phyloP scores from a whole-genome alignment of 2,888 invertebrate genomes.

The Diarsia brunnea region DNA sequence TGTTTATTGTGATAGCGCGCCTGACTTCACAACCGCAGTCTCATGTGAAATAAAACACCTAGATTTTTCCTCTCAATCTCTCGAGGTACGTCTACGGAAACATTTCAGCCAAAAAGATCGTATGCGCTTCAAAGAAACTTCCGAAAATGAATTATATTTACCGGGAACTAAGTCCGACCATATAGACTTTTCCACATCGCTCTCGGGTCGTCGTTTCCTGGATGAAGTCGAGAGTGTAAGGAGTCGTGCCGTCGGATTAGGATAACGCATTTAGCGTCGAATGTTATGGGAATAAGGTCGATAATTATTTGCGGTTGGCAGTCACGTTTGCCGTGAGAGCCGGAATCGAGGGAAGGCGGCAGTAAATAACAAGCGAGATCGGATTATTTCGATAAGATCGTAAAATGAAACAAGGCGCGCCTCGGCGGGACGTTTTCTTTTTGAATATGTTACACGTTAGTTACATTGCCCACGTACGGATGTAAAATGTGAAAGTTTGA shows the following conservation, averaged over 20 bases:
- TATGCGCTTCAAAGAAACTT: constrained; percentile 68
- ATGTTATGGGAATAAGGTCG: constrained; percentile 77
- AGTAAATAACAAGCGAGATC: constrained; percentile 90
- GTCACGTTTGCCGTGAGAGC: constrained; percentile 77
- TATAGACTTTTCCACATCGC: constrained; percentile 73
- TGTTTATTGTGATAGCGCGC: constrained; percentile 87
- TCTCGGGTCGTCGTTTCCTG: constrained; percentile 73
- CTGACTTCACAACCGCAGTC: constrained; percentile 84
- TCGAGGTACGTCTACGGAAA: constrained; percentile 77
- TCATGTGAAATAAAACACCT: constrained; percentile 89
- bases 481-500: constrained; percentile 79
- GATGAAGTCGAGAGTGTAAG: constrained; percentile 76
- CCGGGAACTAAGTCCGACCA: constrained; percentile 73
- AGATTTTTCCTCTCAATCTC: constrained; percentile 88
- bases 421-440: constrained; percentile 85
- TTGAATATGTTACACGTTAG: constrained; percentile 84
- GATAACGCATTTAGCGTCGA: constrained; percentile 78
- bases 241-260: constrained; percentile 74
- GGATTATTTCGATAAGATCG: constrained; percentile 91
- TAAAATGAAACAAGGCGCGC: constrained; percentile 90
- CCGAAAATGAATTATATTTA: constrained; percentile 81
- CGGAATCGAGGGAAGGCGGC: constrained; percentile 85
- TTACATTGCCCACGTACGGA: constrained; percentile 78
- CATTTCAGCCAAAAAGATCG: constrained; percentile 71
- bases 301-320: constrained; percentile 75